phyloP scores from a whole-genome alignment of 2,113 vertebrate species.

The Rhinichthys klamathensis region DNA sequence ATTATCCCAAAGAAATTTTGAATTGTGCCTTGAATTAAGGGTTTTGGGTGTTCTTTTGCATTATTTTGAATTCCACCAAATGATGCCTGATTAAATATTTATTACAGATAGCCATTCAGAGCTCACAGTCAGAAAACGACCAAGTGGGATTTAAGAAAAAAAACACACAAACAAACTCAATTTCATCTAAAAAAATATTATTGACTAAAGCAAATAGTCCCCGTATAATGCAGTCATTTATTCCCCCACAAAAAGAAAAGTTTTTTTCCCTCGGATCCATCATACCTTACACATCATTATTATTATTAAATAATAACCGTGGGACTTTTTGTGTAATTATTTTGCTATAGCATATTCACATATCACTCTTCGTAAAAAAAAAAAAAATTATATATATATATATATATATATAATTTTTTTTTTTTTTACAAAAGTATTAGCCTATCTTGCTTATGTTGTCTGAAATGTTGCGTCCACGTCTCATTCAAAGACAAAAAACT shows the following conservation, averaged over 20 bases:
- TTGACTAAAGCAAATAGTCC: neutral
- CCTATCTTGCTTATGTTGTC: neutral
- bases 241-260: no score
- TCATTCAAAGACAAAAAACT: neutral
- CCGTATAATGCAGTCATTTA: neutral
- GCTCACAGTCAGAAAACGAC: slow-evolving; percentile 49
- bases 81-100: slow-evolving; percentile 54
- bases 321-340: slow-evolving; percentile 2
- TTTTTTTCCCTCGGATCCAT: neutral
- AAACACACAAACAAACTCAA: neutral
- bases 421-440: neutral
- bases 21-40: neutral
- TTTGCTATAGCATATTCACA: neutral
- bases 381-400: no score
- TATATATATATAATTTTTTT: no score
- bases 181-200: neutral
- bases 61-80: slow-evolving; percentile 57
- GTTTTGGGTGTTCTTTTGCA: slow-evolving; percentile 26
- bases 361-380: neutral
- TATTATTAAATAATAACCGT: neutral
- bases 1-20: neutral
- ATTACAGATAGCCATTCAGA: slow-evolving; percentile 43
- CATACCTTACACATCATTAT: neutral
- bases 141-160: slow-evolving; percentile 46
- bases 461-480: neutral